Conservation (phyloP, 2,113 vertebrate species). For the Paramormyrops kingsleyae region DNA sequence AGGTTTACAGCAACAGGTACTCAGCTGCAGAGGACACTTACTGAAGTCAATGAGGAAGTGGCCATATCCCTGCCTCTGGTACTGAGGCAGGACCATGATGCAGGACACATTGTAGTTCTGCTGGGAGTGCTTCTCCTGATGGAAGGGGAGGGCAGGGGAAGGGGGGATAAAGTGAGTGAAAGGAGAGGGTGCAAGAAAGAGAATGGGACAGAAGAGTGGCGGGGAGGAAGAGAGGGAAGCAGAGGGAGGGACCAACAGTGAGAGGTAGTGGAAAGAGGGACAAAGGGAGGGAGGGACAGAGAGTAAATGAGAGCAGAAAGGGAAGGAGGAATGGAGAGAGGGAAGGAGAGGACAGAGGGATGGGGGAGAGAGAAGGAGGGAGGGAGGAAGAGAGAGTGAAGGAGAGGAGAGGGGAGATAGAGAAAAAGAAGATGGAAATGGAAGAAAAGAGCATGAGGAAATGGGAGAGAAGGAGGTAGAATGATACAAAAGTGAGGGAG, state of each 20-base stretch:
- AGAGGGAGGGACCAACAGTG: slow-evolving; percentile 3
- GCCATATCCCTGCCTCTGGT: slow-evolving; percentile 99
- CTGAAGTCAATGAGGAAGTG: slow-evolving; percentile 99
- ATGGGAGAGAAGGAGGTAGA: background rate
- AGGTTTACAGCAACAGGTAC: background rate
- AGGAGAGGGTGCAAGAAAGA: background rate
- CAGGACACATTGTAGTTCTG: slow-evolving; percentile 99
- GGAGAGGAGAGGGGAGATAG: background rate
- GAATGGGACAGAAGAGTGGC: background rate
- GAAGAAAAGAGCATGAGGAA: background rate
- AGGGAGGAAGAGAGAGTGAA: slow-evolving; percentile 51
- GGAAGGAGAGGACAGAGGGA: slow-evolving; percentile 51
- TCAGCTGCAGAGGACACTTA: slow-evolving; percentile 63
- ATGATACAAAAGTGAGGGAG: background rate
- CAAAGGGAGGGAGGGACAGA: background rate
- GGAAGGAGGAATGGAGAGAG: background rate
- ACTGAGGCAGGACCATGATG: slow-evolving; percentile 99
- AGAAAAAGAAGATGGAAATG: background rate
- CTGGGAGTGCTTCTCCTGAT: slow-evolving; percentile 99
- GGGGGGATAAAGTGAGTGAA: background rate
- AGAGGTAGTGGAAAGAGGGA: background rate
- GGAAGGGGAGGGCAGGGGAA: slow-evolving; percentile 64
- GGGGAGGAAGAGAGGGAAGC: slow-evolving; percentile 58
- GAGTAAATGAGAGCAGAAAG: slow-evolving; percentile 64
- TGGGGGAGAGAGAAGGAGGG: slow-evolving; percentile 63